These are phyloP conservation scores for Falco cherrug DNA, from an alignment of 2,797 vertebrate species.

Conservation along the genomic window DNA sequence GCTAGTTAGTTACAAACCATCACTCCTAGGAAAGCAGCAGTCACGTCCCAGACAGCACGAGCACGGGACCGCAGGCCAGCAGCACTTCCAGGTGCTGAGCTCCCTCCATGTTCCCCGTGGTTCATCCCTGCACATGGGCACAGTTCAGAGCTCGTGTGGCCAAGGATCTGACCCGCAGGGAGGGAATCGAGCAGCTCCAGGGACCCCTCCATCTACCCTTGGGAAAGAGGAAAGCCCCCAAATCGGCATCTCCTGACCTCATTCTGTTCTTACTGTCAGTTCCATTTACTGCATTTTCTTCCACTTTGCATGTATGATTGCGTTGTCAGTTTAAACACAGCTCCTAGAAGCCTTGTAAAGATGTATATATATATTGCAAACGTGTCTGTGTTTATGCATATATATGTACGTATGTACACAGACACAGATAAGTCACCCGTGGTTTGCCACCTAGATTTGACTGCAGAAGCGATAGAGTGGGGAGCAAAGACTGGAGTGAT, in stretches of 20 bases:
- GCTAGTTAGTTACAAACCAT: background rate
- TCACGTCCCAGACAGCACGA: rapidly evolving
- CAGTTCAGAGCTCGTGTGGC: background rate
- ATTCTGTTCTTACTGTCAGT: background rate
- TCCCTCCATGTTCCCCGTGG: rapidly evolving
- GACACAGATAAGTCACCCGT: background rate
- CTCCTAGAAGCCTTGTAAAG: background rate
- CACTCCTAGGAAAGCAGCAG: background rate
- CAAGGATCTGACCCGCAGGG: rapidly evolving
- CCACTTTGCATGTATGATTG: background rate
- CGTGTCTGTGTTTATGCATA: no score
- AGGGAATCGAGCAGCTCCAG: background rate
- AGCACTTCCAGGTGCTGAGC: background rate
- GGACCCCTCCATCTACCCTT: background rate
- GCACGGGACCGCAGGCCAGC: rapidly evolving
- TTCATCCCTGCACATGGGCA: background rate
- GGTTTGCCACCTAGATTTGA: background rate
- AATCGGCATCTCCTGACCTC: background rate
- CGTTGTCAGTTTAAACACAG: background rate
- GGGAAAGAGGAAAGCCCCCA: background rate
- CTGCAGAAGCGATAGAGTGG: background rate
- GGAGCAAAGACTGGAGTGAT: background rate
- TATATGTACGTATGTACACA: rapidly evolving
- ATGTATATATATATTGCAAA: background rate
- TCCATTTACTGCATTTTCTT: background rate